Base-by-base conservation (phyloP, 2,113 vertebrate genomes). In the Brienomyrus longianalis region DNA sequence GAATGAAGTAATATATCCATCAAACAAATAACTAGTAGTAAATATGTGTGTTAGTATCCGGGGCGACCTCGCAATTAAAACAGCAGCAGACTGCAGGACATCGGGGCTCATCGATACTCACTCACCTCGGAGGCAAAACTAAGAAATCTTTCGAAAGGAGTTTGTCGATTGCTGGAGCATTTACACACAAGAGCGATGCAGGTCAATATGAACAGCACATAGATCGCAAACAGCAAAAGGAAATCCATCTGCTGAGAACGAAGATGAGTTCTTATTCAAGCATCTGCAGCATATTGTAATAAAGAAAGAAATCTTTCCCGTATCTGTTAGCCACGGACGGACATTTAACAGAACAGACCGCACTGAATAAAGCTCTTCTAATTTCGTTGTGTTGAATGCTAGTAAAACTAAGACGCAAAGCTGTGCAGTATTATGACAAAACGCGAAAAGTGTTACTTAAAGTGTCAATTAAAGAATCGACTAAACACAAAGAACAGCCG, bases 201-300 rank as follows among this genome's bases (percentile, higher is more conserved):
- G 0, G 93, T 15, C 15, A 98, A 91, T 74, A 98, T 90, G 19
- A 94, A 90, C 1, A 91, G 74, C 51, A 97, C 77, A 91, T 99
- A 99, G 19, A 97, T 6, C 0, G 93, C 80, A 90, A 99, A 97
- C 15, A 99, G 95, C 0, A 94, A 94, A 92, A 98, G 94, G 91
- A 99, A 99, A 47, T 99, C 98, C 98, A 99, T 99, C 83, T 92
- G 31, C 90, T 94, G 91, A 1, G 80, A 91, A 0, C 86, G 1
- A 51, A 89, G 47, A 92, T 8, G 56, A 88, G 51, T 77, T 77
- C 23, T 66, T 11, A 31, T 35, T 77, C 17, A 43, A 2, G 27
- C 4, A 31, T 0, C 77, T 43, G 31, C 35, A 3, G 35, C 39
- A 43, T 39, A 19, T 39, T 4, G 31, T 19, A 80, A 80, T 19